These are phyloP conservation scores for Elachura formosa DNA, from an alignment of 2,113 vertebrate genomes.

Conservation along the genomic window DNA sequence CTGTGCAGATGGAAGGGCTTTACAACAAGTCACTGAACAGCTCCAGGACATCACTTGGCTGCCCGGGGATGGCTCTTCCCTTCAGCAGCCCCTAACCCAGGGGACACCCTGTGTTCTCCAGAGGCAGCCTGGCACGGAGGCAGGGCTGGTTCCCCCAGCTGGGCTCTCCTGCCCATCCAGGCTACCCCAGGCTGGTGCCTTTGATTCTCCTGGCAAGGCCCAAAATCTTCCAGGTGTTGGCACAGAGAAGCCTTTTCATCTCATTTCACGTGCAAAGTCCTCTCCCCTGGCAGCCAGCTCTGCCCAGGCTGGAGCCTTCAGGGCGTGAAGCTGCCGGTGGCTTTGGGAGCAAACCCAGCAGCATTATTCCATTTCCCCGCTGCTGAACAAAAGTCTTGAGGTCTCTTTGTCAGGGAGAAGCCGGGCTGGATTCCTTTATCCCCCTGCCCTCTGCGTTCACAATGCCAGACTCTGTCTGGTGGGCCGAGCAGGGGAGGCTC, in stretches of 20 bases:
- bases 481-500: conserved; percentile 11
- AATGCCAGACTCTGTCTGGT: conserved; percentile 36
- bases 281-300: neutral
- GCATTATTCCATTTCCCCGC: neutral
- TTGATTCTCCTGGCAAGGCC: neutral
- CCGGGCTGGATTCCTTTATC: conserved; percentile 33
- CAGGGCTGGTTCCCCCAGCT: neutral
- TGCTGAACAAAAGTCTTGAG: conserved; percentile 6
- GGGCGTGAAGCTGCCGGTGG: neutral
- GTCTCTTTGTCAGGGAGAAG: conserved; percentile 24
- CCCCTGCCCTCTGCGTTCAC: neutral
- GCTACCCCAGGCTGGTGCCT: neutral
- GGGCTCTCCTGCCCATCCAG: neutral
- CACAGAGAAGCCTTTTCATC: neutral
- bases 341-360: neutral
- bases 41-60: neutral
- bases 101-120: neutral
- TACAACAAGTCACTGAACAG: neutral
- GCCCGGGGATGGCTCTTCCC: neutral
- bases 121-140: neutral
- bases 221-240: neutral
- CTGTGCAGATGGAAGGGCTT: neutral
- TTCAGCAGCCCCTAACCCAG: accelerated
- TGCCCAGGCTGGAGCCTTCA: neutral
- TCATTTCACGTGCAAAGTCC: neutral